phyloP scores from a whole-genome alignment of 2,888 invertebrate genomes.

The Kuschelorhynchus macadamiae region DNA sequence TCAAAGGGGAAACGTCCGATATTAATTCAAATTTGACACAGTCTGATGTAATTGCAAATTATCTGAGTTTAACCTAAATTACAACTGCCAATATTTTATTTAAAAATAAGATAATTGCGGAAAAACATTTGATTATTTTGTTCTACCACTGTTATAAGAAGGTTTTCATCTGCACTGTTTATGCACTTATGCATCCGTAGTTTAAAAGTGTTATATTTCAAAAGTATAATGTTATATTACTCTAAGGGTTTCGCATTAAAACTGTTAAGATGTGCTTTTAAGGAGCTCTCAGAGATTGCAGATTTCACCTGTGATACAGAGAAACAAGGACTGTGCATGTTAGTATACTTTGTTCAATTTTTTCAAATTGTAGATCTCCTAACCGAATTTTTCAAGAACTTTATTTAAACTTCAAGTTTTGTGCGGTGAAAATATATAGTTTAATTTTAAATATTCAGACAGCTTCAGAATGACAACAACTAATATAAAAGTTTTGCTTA shows the following conservation, averaged over 20 bases:
- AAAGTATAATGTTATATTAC: slow-evolving; percentile 18
- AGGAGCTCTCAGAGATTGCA: slow-evolving; percentile 59
- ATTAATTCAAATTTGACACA: too few relatives aligned
- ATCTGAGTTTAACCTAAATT: too few relatives aligned
- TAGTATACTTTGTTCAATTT: slow-evolving; percentile 46
- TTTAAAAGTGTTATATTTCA: slow-evolving; percentile 13
- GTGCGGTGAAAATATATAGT: neutral
- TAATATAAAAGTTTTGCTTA: too few relatives aligned
- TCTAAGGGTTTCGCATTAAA: slow-evolving; percentile 11
- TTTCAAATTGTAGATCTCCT: slow-evolving; percentile 8
- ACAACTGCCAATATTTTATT: too few relatives aligned
- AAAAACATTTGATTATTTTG: too few relatives aligned
- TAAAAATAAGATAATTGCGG: too few relatives aligned
- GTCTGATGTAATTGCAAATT: too few relatives aligned
- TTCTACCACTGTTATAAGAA: too few relatives aligned
- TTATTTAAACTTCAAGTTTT: neutral
- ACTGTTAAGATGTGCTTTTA: slow-evolving; percentile 19
- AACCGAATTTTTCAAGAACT: neutral
- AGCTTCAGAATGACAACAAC: too few relatives aligned
- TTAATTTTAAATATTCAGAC: too few relatives aligned
- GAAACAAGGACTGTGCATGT: slow-evolving; percentile 69
- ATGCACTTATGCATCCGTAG: neutral
- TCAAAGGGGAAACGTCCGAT: too few relatives aligned
- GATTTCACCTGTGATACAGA: slow-evolving; percentile 70
- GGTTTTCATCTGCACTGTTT: too few relatives aligned